A percentile compares a stretch with the other conserved stretches of the same genome.
These are phyloP conservation scores for Lacerta bilineata DNA, from an alignment of 2,797 vertebrate species.

Conservation along the genomic window DNA sequence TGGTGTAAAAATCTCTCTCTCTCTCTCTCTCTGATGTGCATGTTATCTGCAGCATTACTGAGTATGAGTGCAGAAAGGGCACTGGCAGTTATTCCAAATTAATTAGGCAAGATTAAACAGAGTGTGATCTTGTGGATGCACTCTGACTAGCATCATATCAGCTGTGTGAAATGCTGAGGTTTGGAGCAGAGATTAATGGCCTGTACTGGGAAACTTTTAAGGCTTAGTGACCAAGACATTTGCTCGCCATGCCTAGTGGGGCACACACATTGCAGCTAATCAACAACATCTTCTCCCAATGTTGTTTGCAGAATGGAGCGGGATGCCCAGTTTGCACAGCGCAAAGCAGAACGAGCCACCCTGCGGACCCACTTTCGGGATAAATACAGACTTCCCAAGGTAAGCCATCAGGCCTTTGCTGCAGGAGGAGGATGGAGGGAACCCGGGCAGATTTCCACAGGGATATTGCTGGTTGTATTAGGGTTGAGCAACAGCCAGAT, in stretches of 20 bases:
- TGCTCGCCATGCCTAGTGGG: not conserved
- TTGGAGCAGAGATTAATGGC: rapidly evolving
- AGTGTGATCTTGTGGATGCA: not conserved
- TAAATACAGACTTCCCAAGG: constrained; percentile 97
- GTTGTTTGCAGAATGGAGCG: constrained; percentile 88
- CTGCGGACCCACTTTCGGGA: constrained; percentile 94
- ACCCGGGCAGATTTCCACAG: not conserved
- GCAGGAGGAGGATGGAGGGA: too few relatives aligned
- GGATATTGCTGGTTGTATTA: too few relatives aligned
- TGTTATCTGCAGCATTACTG: too few relatives aligned
- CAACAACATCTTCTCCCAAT: not conserved
- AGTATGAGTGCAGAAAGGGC: not conserved
- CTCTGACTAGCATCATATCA: not conserved
- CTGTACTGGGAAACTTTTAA: not conserved
- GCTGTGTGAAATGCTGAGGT: not conserved
- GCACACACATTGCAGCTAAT: not conserved
- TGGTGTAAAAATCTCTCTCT: not conserved
- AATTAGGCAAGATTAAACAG: not conserved
- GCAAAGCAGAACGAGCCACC: constrained; percentile 95
- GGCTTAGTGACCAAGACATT: not conserved
- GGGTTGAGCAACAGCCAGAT: not conserved
- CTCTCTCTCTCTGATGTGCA: too few relatives aligned
- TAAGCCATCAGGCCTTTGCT: constrained; percentile 62
- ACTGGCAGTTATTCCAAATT: not conserved
- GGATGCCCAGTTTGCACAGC: constrained; percentile 92